phyloP scores from a whole-genome alignment of 2,888 invertebrate genomes.

The Venusia cambrica region DNA sequence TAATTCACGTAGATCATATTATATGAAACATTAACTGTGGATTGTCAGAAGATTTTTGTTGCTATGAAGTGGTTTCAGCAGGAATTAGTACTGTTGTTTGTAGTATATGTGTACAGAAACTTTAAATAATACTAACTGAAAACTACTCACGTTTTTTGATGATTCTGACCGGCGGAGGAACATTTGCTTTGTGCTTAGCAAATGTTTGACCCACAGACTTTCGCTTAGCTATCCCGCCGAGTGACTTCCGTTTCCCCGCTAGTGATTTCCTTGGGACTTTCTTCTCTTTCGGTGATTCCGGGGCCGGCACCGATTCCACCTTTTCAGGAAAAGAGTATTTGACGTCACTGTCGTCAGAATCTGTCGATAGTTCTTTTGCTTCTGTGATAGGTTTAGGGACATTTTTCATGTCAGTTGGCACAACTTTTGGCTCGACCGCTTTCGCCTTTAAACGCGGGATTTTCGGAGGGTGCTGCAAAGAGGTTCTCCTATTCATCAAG shows the following conservation, averaged over 20 bases:
- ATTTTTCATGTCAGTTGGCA: slow-evolving; percentile 33
- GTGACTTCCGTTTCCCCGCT: slow-evolving; percentile 55
- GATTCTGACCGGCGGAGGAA: slow-evolving; percentile 42
- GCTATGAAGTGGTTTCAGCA: too few species aligned
- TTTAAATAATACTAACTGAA: slow-evolving; percentile 7
- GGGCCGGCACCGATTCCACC: slow-evolving; percentile 30
- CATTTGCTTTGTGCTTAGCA: slow-evolving; percentile 44
- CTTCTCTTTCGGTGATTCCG: slow-evolving; percentile 33
- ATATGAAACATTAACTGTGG: too few species aligned
- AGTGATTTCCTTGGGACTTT: slow-evolving; percentile 45
- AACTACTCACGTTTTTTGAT: slow-evolving; percentile 66
- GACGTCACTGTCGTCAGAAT: slow-evolving; percentile 70
- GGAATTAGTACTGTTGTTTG: too few species aligned
- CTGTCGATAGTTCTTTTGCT: slow-evolving; percentile 48
- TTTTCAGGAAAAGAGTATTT: slow-evolving; percentile 70
- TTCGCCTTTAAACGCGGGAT: slow-evolving; percentile 60
- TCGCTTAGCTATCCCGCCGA: slow-evolving; percentile 57
- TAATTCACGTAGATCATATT: too few species aligned
- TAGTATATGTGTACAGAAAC: too few species aligned
- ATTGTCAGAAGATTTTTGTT: too few species aligned
- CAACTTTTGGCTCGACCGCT: slow-evolving; percentile 40
- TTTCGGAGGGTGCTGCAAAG: slow-evolving; percentile 66
- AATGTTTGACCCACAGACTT: slow-evolving; percentile 55
- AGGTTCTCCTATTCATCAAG: slow-evolving; percentile 58
- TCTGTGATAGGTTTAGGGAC: slow-evolving; percentile 38